Percentiles rank a stretch among this genome's conserved stretches.
phyloP scores from a whole-genome alignment of 2,113 vertebrate species.

The Microtus ochrogaster region DNA sequence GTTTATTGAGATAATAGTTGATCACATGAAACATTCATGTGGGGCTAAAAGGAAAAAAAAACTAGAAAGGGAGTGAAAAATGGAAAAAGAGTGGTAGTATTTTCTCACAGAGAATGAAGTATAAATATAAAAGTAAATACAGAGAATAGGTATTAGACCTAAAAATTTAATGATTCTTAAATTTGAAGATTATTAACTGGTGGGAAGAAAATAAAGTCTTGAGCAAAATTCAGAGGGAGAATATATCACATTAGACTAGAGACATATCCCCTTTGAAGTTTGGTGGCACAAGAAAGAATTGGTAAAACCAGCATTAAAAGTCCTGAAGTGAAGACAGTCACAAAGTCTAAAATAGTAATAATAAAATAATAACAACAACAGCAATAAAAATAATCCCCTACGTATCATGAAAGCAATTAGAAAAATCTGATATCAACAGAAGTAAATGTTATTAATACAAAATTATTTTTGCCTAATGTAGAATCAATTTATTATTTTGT shows the following conservation, averaged over 20 bases:
- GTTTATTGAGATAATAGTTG: background rate
- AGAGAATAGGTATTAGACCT: background rate
- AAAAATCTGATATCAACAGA: background rate
- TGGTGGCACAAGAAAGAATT: background rate
- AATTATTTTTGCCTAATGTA: background rate
- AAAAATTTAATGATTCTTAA: background rate
- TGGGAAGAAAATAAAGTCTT: background rate
- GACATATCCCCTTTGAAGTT: background rate
- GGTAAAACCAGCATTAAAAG: background rate
- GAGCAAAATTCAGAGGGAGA: background rate
- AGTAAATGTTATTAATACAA: background rate
- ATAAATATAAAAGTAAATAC: background rate
- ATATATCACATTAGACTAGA: background rate
- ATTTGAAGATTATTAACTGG: background rate
- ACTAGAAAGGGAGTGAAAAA: background rate
- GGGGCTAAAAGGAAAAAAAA: background rate
- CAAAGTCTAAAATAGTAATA: background rate
- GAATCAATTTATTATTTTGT: background rate
- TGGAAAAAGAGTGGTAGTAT: background rate
- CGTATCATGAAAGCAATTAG: background rate
- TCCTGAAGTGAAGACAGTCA: background rate
- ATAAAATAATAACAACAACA: background rate
- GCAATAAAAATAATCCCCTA: too few relatives aligned
- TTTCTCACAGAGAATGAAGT: background rate
- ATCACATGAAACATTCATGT: background rate